Evolutionary conservation across 2,113 vertebrate species (phyloP), one percentile per base, ranked within the genome.

Genomic region (Hippopotamus amphibius): DNA sequence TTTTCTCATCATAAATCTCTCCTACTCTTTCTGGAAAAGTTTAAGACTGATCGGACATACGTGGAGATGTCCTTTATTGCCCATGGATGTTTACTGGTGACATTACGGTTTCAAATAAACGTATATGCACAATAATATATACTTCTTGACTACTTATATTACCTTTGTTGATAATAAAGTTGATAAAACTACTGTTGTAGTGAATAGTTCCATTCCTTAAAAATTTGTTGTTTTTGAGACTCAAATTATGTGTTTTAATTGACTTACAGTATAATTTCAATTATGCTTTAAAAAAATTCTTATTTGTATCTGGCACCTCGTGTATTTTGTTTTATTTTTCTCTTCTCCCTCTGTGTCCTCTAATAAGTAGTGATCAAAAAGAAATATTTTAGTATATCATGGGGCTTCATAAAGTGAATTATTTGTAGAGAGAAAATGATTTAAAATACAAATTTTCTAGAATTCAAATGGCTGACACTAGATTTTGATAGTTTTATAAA

Each of bases 191-290:
- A 7, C 53, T 83, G 11, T 92, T 79, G 24, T 63, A 77, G 24
- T 90, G 28, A 63, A 66, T 86, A 82, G 9, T 68, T 79, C 12
- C 89, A 2, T 55, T 80, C 26, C 50, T 82, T 93, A 93, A 94
- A 83, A 88, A 59, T 92, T 95, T 92, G 33, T 89, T 83, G 65
- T 48, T 94, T 97, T 97, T 92, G 53, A 83, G 28, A 79, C 10
- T 77, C 30, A 97, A 28, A 74, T 68, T 88, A 71, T 9, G 5
- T 79, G 33, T 87, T 96, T 95, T 93, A 61, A 95, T 94, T 92
- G 92, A 90, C 28, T 92, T 93, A 57, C 12, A 71, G 7, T 88
- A 48, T 91, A 74, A 93, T 96, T 93, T 95, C n/a, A 94, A 0
- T 88, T 61, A 57, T 41, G 15, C 15, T 53, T 61, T 82, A 55